Evolutionary conservation across 1,140 invertebrate genomes (phyloP).

Genomic region (Cepaea nemoralis): DNA sequence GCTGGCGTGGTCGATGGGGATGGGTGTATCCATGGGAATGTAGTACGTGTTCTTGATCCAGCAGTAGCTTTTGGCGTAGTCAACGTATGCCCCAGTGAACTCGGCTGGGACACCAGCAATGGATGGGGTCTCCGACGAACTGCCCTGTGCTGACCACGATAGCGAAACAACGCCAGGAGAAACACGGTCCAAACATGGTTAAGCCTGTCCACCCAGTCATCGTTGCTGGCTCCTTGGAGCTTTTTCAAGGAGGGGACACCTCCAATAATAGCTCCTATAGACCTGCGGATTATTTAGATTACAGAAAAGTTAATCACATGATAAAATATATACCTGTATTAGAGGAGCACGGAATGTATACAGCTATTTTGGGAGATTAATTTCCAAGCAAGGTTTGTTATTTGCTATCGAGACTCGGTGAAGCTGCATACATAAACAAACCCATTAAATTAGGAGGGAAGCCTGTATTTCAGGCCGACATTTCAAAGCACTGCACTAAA

Average conservation of each 20-base stretch:
- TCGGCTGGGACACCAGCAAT: conserved; percentile 71
- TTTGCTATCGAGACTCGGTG: no score
- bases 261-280: conserved; percentile 53
- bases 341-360: no score
- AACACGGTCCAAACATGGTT: conserved; percentile 64
- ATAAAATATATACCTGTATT: no score
- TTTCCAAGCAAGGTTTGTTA: no score
- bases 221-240: conserved; percentile 56
- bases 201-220: conserved; percentile 65
- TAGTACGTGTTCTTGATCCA: conserved; percentile 66
- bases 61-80: conserved; percentile 60
- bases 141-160: conserved; percentile 64
- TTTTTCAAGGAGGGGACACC: conserved; percentile 57
- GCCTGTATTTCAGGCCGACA: no score
- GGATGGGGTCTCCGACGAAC: conserved; percentile 71
- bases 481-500: no score
- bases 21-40: conserved; percentile 55
- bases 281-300: conserved; percentile 44
- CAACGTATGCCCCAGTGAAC: conserved; percentile 50
- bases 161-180: conserved; percentile 60
- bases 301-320: no score
- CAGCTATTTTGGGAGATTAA: no score
- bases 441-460: no score
- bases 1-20: conserved; percentile 49
- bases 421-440: no score